A percentile compares a stretch with the other conserved stretches of the same genome.
These are phyloP conservation scores for Ptychodera flava DNA, from an alignment of 35 echinoderm and acorn worm genomes.

Conservation along the genomic window DNA sequence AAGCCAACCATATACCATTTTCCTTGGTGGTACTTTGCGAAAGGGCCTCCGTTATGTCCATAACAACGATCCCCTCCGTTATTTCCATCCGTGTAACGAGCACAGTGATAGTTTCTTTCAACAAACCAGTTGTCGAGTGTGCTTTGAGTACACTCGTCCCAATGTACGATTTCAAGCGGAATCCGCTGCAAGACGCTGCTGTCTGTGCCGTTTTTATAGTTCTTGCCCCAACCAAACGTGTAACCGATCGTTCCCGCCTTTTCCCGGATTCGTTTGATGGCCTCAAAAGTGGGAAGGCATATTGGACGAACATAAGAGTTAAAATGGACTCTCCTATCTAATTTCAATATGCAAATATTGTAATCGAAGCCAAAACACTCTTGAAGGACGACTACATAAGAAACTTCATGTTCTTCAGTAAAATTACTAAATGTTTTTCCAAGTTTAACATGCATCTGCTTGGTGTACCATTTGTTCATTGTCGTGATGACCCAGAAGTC, in stretches of 20 bases:
- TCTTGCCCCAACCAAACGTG: background rate
- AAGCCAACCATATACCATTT: background rate
- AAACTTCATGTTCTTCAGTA: background rate
- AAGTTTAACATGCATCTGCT: background rate
- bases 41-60: background rate
- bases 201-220: background rate
- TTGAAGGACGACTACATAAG: background rate
- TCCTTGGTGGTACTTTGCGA: background rate
- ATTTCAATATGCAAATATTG: background rate
- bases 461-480: background rate
- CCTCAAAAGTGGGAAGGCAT: background rate
- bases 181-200: background rate
- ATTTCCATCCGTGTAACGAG: background rate
- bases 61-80: background rate
- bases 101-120: background rate
- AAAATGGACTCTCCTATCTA: background rate
- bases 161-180: background rate
- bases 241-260: background rate
- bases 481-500: background rate
- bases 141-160: background rate
- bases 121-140: background rate
- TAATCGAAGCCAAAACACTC: background rate
- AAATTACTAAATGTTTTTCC: background rate
- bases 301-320: background rate
- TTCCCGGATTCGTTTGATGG: background rate